Evolutionary conservation across 2,888 invertebrate genomes (phyloP).

Genomic region (Cyrtodaria siliqua): DNA sequence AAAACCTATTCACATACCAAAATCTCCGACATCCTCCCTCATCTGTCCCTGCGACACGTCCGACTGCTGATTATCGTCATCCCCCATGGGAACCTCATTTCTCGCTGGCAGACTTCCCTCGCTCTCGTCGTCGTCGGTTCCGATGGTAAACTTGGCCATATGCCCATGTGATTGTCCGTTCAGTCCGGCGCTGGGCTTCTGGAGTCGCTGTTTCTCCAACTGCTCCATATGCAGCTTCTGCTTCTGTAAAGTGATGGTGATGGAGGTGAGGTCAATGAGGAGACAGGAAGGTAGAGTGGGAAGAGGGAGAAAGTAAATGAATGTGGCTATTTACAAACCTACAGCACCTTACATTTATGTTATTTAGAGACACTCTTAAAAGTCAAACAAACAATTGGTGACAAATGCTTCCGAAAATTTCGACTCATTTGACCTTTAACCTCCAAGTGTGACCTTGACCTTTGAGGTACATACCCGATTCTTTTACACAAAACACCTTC

Average conservation of each 20-base stretch:
- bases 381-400: too few species aligned
- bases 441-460: too few species aligned
- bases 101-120: constrained; percentile 36
- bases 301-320: too few species aligned
- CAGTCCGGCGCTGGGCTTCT: constrained; percentile 3
- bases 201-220: constrained; percentile 6
- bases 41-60: constrained; percentile 56
- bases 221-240: constrained; percentile 56
- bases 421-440: too few species aligned
- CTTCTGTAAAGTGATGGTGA: constrained; percentile 43
- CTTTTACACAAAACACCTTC: too few species aligned
- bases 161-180: constrained; percentile 23
- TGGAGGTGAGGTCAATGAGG: not conserved
- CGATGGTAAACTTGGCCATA: constrained; percentile 54
- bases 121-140: constrained; percentile 60
- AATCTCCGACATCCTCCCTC: not conserved
- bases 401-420: too few species aligned
- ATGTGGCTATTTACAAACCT: too few species aligned
- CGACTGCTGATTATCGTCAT: constrained; percentile 67
- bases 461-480: too few species aligned
- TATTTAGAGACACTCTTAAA: too few species aligned
- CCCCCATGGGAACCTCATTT: constrained; percentile 64
- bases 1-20: constrained; percentile 1
- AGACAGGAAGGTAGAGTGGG: too few species aligned
- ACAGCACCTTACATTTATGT: too few species aligned